phyloP scores from a whole-genome alignment of 2,888 invertebrate genomes.

The Eilema griseolum region DNA sequence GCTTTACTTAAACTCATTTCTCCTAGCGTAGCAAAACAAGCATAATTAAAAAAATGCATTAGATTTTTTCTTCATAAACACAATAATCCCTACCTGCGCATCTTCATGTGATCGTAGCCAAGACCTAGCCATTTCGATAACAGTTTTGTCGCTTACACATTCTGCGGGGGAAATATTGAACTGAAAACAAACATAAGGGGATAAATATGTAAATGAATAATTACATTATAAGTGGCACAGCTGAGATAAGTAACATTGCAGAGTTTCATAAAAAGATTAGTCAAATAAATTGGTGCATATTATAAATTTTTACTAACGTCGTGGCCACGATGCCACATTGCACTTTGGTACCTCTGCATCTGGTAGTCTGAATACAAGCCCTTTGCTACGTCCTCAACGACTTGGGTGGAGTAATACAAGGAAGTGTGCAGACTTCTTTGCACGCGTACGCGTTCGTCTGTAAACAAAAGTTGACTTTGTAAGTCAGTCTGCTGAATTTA shows the following conservation, averaged over 20 bases:
- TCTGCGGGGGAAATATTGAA: slow-evolving; percentile 58
- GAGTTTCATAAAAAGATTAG: slow-evolving; percentile 19
- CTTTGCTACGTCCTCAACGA: slow-evolving; percentile 61
- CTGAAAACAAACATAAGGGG: slow-evolving; percentile 48
- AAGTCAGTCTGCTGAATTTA: slow-evolving; percentile 43
- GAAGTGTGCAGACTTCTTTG: slow-evolving; percentile 59
- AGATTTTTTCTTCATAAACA: no score
- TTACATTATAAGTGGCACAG: not conserved
- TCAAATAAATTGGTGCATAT: slow-evolving; percentile 6
- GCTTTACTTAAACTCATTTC: not conserved
- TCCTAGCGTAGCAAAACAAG: not conserved
- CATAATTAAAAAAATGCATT: no score
- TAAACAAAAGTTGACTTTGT: slow-evolving; percentile 50
- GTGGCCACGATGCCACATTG: slow-evolving; percentile 55
- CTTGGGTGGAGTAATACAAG: slow-evolving; percentile 57
- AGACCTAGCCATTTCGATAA: slow-evolving; percentile 55
- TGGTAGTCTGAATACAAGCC: slow-evolving; percentile 58
- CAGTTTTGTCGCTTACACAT: slow-evolving; percentile 31
- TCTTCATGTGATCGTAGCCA: slow-evolving; percentile 78
- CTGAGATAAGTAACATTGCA: slow-evolving; percentile 36
- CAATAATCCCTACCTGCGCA: slow-evolving; percentile 73
- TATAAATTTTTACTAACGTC: slow-evolving; percentile 58
- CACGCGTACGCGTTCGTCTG: slow-evolving; percentile 58
- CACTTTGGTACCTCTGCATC: slow-evolving; percentile 53
- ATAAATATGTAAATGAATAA: not conserved